Conservation (phyloP, 1,140 invertebrate genomes). For the Drosophila fuyamai region DNA sequence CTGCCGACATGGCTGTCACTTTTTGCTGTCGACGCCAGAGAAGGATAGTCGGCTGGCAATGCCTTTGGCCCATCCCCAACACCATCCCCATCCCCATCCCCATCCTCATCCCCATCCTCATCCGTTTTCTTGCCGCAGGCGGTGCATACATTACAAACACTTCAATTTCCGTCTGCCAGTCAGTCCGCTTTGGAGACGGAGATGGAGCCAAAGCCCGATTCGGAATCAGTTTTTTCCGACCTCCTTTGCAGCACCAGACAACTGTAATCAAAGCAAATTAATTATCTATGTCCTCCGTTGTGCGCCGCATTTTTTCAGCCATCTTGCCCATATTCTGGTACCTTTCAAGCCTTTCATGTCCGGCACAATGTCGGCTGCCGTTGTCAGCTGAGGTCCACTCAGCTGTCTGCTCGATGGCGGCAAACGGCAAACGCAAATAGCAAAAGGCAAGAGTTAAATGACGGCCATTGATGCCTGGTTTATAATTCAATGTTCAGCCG, state of each 20-base stretch:
- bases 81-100: too few relatives aligned
- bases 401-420: constrained; percentile 9
- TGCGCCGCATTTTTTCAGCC: constrained; percentile 27
- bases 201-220: constrained; percentile 1
- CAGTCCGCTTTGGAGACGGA: constrained; percentile 8
- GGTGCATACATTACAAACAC: constrained; percentile 69
- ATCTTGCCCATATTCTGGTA: constrained; percentile 9
- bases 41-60: constrained; percentile 27
- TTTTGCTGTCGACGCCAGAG: constrained; percentile 55
- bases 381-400: constrained; percentile 30
- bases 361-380: constrained; percentile 37
- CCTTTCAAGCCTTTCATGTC: constrained; percentile 43
- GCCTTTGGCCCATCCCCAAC: constrained; percentile 29
- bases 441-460: constrained; percentile 55
- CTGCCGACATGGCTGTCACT: constrained; percentile 39
- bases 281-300: constrained; percentile 62
- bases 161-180: constrained; percentile 74
- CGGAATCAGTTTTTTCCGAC: constrained; percentile 20
- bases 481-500: constrained; percentile 39
- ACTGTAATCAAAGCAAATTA: constrained; percentile 79
- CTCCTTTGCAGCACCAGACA: constrained; percentile 29
- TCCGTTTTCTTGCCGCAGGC: constrained; percentile 22
- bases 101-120: not conserved
- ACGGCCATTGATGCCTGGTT: constrained; percentile 47
- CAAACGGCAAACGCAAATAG: not conserved